phyloP scores from a whole-genome alignment of 2,888 invertebrate species.

The Merodon equestris region DNA sequence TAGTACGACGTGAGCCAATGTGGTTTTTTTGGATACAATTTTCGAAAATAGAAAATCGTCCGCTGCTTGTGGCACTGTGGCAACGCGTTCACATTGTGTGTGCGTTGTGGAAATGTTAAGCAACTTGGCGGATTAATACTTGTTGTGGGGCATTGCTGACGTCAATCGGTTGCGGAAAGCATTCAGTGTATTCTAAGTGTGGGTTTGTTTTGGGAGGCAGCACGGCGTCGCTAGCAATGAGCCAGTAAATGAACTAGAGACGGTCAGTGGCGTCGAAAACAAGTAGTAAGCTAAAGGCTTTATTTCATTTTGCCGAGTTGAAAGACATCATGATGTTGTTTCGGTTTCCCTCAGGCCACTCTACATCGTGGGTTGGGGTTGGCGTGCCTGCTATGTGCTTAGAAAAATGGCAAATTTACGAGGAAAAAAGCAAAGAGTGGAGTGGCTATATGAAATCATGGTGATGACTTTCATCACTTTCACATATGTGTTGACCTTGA shows the following conservation, averaged over 20 bases:
- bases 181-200: conserved; percentile 10
- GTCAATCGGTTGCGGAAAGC: conserved; percentile 73
- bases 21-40: conserved; percentile 57
- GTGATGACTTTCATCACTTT: no score
- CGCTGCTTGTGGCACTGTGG: conserved; percentile 22
- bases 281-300: not conserved
- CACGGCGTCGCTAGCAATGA: conserved; percentile 27
- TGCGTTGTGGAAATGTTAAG: conserved; percentile 57
- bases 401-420: no score
- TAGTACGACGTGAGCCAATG: conserved; percentile 20
- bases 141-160: conserved; percentile 79
- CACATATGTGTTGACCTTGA: no score
- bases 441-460: no score
- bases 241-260: not conserved
- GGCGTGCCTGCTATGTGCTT: no score
- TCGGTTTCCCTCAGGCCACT: no score
- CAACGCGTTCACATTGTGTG: conserved; percentile 19
- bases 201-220: conserved; percentile 35
- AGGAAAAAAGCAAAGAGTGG: no score
- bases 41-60: conserved; percentile 62
- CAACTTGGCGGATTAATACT: conserved; percentile 51
- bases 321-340: no score
- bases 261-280: conserved; percentile 39
- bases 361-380: no score
- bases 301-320: no score